Evolutionary conservation across 2,797 vertebrate species (phyloP).

Genomic region (Ceryle rudis): DNA sequence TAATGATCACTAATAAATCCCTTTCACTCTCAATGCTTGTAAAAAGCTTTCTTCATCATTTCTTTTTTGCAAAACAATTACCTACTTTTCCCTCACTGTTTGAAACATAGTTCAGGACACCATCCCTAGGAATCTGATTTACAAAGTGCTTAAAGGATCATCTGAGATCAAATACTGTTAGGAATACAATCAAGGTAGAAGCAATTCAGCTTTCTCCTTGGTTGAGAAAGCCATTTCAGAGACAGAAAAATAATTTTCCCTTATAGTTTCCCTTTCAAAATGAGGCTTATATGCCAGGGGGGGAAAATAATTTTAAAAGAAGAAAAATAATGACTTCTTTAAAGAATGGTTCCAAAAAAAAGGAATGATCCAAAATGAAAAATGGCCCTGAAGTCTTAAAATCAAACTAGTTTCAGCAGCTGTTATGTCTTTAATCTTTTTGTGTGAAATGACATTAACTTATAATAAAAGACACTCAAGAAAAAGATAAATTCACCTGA

Average conservation of each 20-base stretch:
- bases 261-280: background rate
- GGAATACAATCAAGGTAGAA: background rate
- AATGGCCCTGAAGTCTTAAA: background rate
- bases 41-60: background rate
- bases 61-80: background rate
- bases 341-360: background rate
- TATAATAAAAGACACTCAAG: background rate
- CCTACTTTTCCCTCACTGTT: background rate
- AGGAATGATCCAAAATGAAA: background rate
- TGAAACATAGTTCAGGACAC: background rate
- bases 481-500: background rate
- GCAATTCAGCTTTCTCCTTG: background rate
- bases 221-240: background rate
- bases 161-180: background rate
- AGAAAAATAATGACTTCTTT: background rate
- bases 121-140: background rate
- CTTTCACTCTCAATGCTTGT: background rate
- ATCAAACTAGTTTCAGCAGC: background rate
- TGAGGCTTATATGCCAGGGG: background rate
- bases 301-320: background rate
- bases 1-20: constrained; percentile 1
- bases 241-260: background rate
- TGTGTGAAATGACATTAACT: background rate
- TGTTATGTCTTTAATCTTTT: background rate
- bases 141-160: background rate